A percentile compares a stretch with the other conserved stretches of the same genome.
Evolutionary conservation across 2,888 invertebrate genomes (phyloP).

Genomic region (Eugnorisma glareosa): DNA sequence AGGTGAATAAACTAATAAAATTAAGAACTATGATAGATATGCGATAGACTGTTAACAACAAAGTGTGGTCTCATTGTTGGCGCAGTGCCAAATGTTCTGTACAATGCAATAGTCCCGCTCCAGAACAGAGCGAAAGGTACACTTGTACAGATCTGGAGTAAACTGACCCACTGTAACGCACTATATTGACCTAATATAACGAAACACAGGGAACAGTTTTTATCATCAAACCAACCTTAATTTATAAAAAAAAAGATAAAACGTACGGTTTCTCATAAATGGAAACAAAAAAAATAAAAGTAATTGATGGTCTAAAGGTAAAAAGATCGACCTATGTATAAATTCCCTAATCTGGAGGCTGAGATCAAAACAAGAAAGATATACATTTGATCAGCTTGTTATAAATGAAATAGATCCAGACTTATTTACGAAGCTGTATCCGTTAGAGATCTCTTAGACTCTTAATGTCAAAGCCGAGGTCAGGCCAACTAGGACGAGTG

Average conservation of each 20-base stretch:
- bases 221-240: conserved; percentile 1
- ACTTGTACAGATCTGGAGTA: conserved; percentile 39
- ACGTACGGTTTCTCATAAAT: neutral
- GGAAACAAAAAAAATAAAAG: conserved; percentile 15
- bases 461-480: conserved; percentile 42
- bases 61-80: conserved; percentile 75
- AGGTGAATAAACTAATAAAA: conserved; percentile 81
- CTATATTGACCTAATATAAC: conserved; percentile 7
- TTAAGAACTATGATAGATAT: conserved; percentile 73
- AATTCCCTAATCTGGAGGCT: neutral
- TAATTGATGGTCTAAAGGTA: neutral
- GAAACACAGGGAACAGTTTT: conserved; percentile 22
- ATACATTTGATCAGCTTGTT: conserved; percentile 44
- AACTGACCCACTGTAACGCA: conserved; percentile 10
- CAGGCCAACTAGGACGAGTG: conserved; percentile 27
- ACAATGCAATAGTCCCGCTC: conserved; percentile 64
- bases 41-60: conserved; percentile 70
- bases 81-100: conserved; percentile 69
- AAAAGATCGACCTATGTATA: neutral
- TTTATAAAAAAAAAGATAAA: neutral
- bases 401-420: conserved; percentile 49
- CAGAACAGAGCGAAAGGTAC: conserved; percentile 39
- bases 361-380: conserved; percentile 39
- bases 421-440: conserved; percentile 47
- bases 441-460: conserved; percentile 25